These are phyloP conservation scores for Geopemphigus sp. DNA, from an alignment of 1,140 invertebrate species.

Conservation along the genomic window DNA sequence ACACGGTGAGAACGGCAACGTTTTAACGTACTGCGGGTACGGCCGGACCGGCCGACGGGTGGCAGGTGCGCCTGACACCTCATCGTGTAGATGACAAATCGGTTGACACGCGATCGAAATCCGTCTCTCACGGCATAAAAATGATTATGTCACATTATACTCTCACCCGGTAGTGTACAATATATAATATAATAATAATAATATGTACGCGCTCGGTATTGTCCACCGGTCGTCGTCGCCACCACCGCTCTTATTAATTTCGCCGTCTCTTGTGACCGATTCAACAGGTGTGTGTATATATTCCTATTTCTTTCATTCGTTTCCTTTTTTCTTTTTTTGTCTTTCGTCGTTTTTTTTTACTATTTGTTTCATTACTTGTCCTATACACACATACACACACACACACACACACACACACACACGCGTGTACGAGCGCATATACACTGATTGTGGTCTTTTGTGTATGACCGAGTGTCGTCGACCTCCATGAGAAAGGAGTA, in stretches of 20 bases:
- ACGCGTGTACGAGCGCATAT: background rate
- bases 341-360: slow-evolving; percentile 21
- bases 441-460: slow-evolving; percentile 44
- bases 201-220: background rate
- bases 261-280: slow-evolving; percentile 46
- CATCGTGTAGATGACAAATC: slow-evolving; percentile 41
- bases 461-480: slow-evolving; percentile 32
- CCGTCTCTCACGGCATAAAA: slow-evolving; percentile 47
- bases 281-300: slow-evolving; percentile 40
- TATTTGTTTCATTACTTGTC: slow-evolving; percentile 40
- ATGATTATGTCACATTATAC: background rate
- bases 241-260: slow-evolving; percentile 40
- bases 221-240: slow-evolving; percentile 22
- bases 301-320: slow-evolving; percentile 35
- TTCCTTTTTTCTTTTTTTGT: slow-evolving; percentile 20
- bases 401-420: slow-evolving; percentile 3
- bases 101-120: slow-evolving; percentile 45
- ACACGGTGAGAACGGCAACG: slow-evolving; percentile 4
- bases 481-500: slow-evolving; percentile 45
- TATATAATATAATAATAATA: no score
- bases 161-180: slow-evolving; percentile 42
- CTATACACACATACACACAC: background rate
- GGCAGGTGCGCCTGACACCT: slow-evolving; percentile 33
- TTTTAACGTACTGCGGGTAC: no score
- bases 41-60: background rate